A percentile compares a stretch with the other conserved stretches of the same genome.
Conservation (phyloP, 1,140 invertebrate genomes). For the Zaprionus vittiger region DNA sequence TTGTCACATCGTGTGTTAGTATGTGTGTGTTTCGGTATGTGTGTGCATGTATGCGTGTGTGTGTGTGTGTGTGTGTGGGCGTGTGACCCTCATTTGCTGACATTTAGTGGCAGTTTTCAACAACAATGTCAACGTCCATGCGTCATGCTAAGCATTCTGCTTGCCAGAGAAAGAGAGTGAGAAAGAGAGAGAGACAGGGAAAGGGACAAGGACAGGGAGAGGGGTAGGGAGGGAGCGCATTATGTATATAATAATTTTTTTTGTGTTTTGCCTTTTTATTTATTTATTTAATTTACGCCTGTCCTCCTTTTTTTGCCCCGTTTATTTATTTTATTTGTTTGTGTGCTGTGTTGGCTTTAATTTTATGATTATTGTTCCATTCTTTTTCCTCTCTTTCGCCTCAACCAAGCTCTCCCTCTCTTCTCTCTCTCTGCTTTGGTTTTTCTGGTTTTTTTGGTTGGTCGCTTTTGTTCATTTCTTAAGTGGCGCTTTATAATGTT, state of each 20-base stretch:
- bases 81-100: slow-evolving; percentile 79
- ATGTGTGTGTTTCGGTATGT: slow-evolving; percentile 20
- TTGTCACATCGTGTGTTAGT: slow-evolving; percentile 41
- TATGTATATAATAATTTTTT: slow-evolving; percentile 34
- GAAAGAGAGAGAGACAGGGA: neutral
- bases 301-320: slow-evolving; percentile 31
- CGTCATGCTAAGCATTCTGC: slow-evolving; percentile 57
- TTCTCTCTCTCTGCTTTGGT: neutral
- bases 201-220: neutral
- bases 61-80: slow-evolving; percentile 26
- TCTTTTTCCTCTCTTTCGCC: slow-evolving; percentile 23
- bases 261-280: slow-evolving; percentile 42
- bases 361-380: slow-evolving; percentile 53
- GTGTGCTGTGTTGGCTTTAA: slow-evolving; percentile 49
- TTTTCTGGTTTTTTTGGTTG: slow-evolving; percentile 35
- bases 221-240: neutral
- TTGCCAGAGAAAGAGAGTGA: neutral
- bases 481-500: slow-evolving; percentile 82
- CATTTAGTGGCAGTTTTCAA: slow-evolving; percentile 73
- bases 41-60: slow-evolving; percentile 2
- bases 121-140: slow-evolving; percentile 56
- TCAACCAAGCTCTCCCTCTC: neutral
- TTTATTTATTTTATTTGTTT: slow-evolving; percentile 37
- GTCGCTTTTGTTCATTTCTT: slow-evolving; percentile 77
- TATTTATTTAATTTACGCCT: slow-evolving; percentile 56